These are phyloP conservation scores for Triplophysa bombifrons DNA, from an alignment of 2,797 vertebrate species.

Conservation along the genomic window DNA sequence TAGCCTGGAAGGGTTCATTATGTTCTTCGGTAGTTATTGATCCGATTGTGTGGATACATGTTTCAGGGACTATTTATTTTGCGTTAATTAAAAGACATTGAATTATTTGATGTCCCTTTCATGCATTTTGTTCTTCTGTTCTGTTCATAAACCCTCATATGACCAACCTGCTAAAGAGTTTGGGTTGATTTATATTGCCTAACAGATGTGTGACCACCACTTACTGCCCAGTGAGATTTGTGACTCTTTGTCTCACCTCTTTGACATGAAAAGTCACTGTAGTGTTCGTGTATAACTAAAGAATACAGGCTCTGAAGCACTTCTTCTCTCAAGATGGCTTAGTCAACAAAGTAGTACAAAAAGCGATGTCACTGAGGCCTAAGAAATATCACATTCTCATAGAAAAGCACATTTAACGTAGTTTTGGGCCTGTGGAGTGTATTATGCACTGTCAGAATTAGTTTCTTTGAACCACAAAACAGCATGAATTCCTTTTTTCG, in stretches of 20 bases:
- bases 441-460: background rate
- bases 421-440: background rate
- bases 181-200: conserved; percentile 16
- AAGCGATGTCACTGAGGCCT: background rate
- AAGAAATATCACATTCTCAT: background rate
- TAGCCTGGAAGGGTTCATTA: conserved; percentile 13
- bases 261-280: conserved; percentile 39
- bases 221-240: conserved; percentile 31
- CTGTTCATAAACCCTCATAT: background rate
- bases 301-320: conserved; percentile 17
- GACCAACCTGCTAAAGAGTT: conserved; percentile 2
- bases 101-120: background rate
- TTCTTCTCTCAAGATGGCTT: background rate
- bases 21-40: conserved; percentile 15
- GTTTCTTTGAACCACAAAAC: background rate
- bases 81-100: background rate
- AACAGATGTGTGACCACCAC: conserved; percentile 11
- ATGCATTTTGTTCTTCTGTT: conserved; percentile 16
- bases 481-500: background rate
- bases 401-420: background rate
- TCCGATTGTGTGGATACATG: background rate
- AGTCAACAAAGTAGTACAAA: background rate
- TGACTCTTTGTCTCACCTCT: conserved; percentile 32
- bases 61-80: conserved; percentile 25
- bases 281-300: conserved; percentile 39